Percentiles rank a stretch among this genome's conserved stretches.
phyloP scores from a whole-genome alignment of 2,797 vertebrate genomes.

The Enoplosus armatus region DNA sequence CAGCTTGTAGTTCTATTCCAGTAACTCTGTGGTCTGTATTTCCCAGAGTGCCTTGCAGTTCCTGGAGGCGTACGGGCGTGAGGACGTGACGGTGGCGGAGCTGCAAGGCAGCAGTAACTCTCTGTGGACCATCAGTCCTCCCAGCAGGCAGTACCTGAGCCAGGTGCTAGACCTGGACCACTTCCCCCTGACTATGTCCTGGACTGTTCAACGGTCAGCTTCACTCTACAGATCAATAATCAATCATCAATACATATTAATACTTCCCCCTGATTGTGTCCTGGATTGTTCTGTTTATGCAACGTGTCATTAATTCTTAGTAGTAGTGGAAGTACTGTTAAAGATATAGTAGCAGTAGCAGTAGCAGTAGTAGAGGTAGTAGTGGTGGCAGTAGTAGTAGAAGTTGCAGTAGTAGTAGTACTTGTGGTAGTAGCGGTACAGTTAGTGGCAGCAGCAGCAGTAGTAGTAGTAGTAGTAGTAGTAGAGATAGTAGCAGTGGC shows the following conservation, averaged over 20 bases:
- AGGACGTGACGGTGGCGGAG: constrained; percentile 93
- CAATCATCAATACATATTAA: not conserved
- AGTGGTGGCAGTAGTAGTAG: not conserved
- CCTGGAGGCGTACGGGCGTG: constrained; percentile 90
- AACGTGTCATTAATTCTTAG: not conserved
- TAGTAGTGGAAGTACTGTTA: not conserved
- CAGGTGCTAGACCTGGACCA: constrained; percentile 86
- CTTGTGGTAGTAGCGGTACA: too few species aligned
- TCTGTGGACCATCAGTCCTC: constrained; percentile 97
- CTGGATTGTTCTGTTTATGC: not conserved
- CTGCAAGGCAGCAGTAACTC: constrained; percentile 96
- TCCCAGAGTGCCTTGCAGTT: constrained; percentile 94
- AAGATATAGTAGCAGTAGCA: too few species aligned
- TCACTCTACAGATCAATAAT: not conserved
- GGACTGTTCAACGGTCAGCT: constrained; percentile 91
- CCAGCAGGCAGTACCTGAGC: constrained; percentile 93
- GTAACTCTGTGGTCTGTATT: not conserved
- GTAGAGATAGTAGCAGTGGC: not conserved
- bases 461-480: not conserved
- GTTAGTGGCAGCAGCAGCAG: not conserved
- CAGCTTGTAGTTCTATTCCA: not conserved
- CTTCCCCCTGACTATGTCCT: constrained; percentile 93
- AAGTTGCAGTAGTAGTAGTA: too few species aligned
- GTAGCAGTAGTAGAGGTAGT: not conserved
- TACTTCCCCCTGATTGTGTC: not conserved